Percentiles rank a stretch among this genome's conserved stretches.
These are phyloP conservation scores for Hoplodrina blanda DNA, from an alignment of 2,888 invertebrate genomes.

Conservation along the genomic window DNA sequence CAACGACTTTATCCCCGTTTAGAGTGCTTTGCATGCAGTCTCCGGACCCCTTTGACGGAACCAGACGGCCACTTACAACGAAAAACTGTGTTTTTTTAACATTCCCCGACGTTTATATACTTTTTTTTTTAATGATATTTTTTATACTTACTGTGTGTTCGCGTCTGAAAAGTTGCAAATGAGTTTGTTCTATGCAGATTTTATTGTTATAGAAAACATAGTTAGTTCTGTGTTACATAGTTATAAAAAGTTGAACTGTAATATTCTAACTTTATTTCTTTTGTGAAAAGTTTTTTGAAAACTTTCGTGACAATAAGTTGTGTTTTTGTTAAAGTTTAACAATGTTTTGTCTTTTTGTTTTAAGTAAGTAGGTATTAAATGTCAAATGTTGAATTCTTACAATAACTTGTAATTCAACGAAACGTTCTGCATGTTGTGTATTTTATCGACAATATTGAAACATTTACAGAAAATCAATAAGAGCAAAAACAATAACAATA, in stretches of 20 bases:
- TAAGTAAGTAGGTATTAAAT: too few relatives aligned
- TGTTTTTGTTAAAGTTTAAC: constrained; percentile 1
- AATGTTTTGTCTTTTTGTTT: neutral
- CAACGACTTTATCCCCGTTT: constrained; percentile 73
- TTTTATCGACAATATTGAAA: constrained; percentile 10
- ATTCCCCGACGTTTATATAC: constrained; percentile 73
- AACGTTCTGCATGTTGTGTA: neutral
- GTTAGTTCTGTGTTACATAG: constrained; percentile 3
- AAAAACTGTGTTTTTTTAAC: constrained; percentile 78
- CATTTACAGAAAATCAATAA: constrained; percentile 9
- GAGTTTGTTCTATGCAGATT: constrained; percentile 63
- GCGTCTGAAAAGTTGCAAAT: constrained; percentile 74
- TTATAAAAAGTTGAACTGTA: constrained; percentile 36
- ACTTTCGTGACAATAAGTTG: neutral
- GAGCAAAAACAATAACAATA: too few relatives aligned
- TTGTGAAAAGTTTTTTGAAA: constrained; percentile 28
- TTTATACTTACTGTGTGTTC: constrained; percentile 52
- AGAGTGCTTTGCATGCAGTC: constrained; percentile 76
- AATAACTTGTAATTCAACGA: neutral
- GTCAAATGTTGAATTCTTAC: neutral
- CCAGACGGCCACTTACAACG: constrained; percentile 84
- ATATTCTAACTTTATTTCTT: constrained; percentile 25
- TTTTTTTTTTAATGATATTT: constrained; percentile 67
- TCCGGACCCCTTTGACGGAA: constrained; percentile 80
- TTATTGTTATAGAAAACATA: constrained; percentile 46